These are phyloP conservation scores for Cremastobaeus sp. DNA, from an alignment of 2,888 invertebrate genomes.

Conservation along the genomic window DNA sequence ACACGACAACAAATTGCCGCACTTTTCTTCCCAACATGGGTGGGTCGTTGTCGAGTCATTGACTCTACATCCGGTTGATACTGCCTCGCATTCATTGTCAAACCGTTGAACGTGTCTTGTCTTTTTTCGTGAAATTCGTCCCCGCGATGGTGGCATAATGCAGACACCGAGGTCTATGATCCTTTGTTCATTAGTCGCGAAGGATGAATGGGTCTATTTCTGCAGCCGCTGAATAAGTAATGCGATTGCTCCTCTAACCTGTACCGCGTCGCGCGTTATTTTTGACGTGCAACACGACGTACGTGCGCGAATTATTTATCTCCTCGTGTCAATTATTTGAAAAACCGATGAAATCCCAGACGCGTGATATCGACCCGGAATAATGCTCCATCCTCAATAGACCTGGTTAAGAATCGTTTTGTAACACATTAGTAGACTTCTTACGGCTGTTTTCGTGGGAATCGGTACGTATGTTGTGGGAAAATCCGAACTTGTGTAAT, in stretches of 20 bases:
- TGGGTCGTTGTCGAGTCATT: constrained; percentile 70
- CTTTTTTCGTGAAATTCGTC: constrained; percentile 50
- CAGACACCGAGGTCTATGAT: constrained; percentile 48
- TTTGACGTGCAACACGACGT: constrained; percentile 42
- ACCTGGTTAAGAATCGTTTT: constrained; percentile 39
- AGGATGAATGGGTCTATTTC: constrained; percentile 70
- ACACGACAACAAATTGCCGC: constrained; percentile 44
- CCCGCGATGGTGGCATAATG: constrained; percentile 35
- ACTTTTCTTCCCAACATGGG: constrained; percentile 64
- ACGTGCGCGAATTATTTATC: constrained; percentile 36
- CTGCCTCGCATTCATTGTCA: constrained; percentile 68
- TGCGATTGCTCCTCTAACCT: constrained; percentile 44
- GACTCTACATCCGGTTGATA: constrained; percentile 73
- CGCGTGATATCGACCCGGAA: constrained; percentile 34
- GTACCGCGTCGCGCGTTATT: constrained; percentile 29
- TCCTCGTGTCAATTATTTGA: constrained; percentile 40
- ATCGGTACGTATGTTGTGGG: constrained; percentile 21
- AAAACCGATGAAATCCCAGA: constrained; percentile 46
- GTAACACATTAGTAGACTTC: constrained; percentile 13
- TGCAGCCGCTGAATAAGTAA: constrained; percentile 68
- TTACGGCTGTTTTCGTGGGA: constrained; percentile 24
- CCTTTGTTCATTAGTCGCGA: constrained; percentile 56
- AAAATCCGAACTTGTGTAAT: constrained; percentile 6
- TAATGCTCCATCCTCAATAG: constrained; percentile 27
- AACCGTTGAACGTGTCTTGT: constrained; percentile 57